Base-by-base conservation (phyloP, 2,888 invertebrate genomes). In the Xestia rhomboidea region DNA sequence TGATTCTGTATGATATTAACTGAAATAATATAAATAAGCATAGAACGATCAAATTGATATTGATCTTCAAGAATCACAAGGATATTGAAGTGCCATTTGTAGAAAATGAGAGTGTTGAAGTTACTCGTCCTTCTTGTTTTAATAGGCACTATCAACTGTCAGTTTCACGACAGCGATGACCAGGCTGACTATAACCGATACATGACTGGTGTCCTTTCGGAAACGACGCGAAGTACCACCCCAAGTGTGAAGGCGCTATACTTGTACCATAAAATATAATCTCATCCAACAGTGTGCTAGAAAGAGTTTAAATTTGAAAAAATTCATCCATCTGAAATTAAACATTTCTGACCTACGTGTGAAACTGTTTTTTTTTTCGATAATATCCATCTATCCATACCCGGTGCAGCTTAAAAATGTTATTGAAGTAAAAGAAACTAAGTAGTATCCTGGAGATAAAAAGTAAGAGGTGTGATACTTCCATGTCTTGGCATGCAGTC, bases 101-200 rank as follows among this genome's bases (percentile, higher is more conserved):
- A 54, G 34, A 69, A 57, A 34, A 30, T 15, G 30, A 73, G 13
- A 75, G 63, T 63, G 15, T 63, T 51, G 8, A 30, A 73, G 30
- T 51, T 51, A n/a, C 21, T 63, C 11, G 21, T 54, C 15, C 15
- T 76, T 51, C 5, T 76, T 21, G 5, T 63, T 10, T 6, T 63
- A 21, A 18, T 63, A 4, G 11, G 30, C 30, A 30, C 7, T 27
- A 38, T 74, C 13, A 7, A 62, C 18, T 63, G 51, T 44, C 30
- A 41, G 21, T 1, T 24, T 11, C 1, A 27, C 4, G 60, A 24
- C 18, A 18, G 0, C 0, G 18, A 75, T 8, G 34, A 38, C 15
- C 57, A 34, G 4, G 13, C 4, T 7, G 70, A 27, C 30, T 1
- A 27, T 0, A 15, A 0, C 4, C 51, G 18, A 11, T 10, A 66